Percentiles rank a stretch among this genome's conserved stretches.
Evolutionary conservation across 1,140 invertebrate species (phyloP).

Genomic region (Hycleus cichorii): DNA sequence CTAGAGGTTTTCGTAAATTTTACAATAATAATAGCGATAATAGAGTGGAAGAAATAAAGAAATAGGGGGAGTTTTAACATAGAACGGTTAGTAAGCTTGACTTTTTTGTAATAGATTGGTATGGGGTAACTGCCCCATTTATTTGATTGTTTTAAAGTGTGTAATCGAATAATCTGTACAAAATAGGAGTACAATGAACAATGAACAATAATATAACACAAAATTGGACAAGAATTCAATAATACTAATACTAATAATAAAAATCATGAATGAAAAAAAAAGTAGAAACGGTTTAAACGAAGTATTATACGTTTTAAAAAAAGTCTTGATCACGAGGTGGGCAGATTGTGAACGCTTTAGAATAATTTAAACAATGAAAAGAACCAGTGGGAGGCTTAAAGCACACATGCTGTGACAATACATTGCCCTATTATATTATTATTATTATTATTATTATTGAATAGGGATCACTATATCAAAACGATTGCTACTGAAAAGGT

Average conservation of each 20-base stretch:
- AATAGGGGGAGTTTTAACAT: no score
- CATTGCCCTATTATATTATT: slow-evolving; percentile 33
- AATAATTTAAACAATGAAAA: slow-evolving; percentile 33
- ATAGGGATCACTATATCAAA: slow-evolving; percentile 36
- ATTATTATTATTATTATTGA: slow-evolving; percentile 17
- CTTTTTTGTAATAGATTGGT: no score
- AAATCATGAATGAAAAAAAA: no score
- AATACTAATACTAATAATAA: neutral
- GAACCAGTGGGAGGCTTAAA: slow-evolving; percentile 36
- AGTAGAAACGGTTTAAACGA: slow-evolving; percentile 22
- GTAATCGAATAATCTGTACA: slow-evolving; percentile 24
- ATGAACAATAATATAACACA: slow-evolving; percentile 31
- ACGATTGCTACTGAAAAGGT: slow-evolving; percentile 39
- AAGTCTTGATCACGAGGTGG: slow-evolving; percentile 26
- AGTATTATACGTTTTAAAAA: slow-evolving; percentile 13
- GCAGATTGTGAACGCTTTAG: slow-evolving; percentile 27
- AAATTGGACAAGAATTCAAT: slow-evolving; percentile 25
- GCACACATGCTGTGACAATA: slow-evolving; percentile 36
- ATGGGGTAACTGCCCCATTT: slow-evolving; percentile 6
- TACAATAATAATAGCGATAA: no score
- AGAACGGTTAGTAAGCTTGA: no score
- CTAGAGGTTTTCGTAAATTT: no score
- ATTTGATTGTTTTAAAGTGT: slow-evolving; percentile 20
- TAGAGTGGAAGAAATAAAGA: no score
- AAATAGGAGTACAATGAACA: slow-evolving; percentile 25